These are phyloP conservation scores for Diabrotica undecimpunctata DNA, from an alignment of 1,140 invertebrate genomes.

Conservation along the genomic window DNA sequence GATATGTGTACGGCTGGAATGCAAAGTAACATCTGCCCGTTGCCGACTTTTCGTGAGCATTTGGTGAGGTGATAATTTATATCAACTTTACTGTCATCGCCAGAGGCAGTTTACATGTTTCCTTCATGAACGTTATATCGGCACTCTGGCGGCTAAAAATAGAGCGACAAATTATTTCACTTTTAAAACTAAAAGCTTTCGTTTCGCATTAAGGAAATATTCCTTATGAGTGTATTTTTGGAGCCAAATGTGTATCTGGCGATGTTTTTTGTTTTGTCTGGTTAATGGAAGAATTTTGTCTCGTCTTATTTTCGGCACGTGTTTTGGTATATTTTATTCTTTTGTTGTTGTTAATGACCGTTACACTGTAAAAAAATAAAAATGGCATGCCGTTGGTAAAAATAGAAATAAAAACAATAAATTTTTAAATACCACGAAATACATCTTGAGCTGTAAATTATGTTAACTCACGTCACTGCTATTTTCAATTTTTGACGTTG, in stretches of 20 bases:
- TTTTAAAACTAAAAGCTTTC: conserved; percentile 15
- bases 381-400: too few species aligned
- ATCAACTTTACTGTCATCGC: conserved; percentile 10
- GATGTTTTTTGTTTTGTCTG: conserved; percentile 1
- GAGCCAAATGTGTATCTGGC: neutral
- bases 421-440: too few species aligned
- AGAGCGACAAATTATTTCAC: conserved; percentile 8
- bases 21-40: conserved; percentile 13
- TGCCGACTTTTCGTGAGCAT: conserved; percentile 12
- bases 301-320: neutral
- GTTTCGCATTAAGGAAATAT: conserved; percentile 16
- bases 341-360: too few species aligned
- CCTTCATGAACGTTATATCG: conserved; percentile 13
- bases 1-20: conserved; percentile 7
- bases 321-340: too few species aligned
- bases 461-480: too few species aligned
- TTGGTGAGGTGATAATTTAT: conserved; percentile 17
- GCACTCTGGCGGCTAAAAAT: conserved; percentile 18
- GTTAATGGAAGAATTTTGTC: neutral
- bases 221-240: conserved; percentile 10
- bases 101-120: conserved; percentile 13
- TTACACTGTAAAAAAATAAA: too few species aligned
- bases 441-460: too few species aligned
- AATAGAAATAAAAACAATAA: too few species aligned
- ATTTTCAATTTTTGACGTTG: too few species aligned